A percentile compares a stretch with the other conserved stretches of the same genome.
Evolutionary conservation across 1,140 invertebrate species (phyloP).

Genomic region (Zaprionus gabonicus): DNA sequence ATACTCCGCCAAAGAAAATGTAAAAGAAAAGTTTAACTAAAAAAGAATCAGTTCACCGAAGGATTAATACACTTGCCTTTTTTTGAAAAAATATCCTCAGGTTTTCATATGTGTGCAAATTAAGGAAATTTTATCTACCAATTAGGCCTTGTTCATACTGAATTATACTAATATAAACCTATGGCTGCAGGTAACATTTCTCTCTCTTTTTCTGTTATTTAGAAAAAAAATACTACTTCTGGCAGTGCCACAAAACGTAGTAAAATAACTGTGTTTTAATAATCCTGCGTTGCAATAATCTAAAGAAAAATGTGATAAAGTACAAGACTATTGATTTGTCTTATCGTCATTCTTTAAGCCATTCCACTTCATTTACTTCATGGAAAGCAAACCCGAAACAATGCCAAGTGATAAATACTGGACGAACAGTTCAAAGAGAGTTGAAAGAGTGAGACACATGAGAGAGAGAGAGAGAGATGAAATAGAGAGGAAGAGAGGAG

Average conservation of each 20-base stretch:
- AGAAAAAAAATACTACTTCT: conserved; percentile 41
- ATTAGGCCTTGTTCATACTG: no score
- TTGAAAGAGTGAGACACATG: background rate
- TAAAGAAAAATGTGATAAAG: conserved; percentile 22
- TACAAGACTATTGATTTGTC: conserved; percentile 59
- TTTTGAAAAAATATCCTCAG: no score
- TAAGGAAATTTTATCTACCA: no score
- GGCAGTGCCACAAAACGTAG: conserved; percentile 2
- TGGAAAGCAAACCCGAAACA: conserved; percentile 38
- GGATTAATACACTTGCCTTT: no score
- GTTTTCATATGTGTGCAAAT: no score
- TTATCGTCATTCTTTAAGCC: conserved; percentile 70
- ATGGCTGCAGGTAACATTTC: conserved; percentile 1
- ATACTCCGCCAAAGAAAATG: conserved; percentile 14
- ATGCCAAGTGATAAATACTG: conserved; percentile 49
- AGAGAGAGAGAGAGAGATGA: background rate
- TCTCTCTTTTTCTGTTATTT: conserved; percentile 12
- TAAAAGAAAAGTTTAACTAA: no score
- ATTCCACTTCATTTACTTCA: conserved; percentile 74
- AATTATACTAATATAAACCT: background rate
- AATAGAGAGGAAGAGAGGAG: background rate
- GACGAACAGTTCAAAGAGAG: conserved; percentile 6
- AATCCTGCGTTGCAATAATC: conserved; percentile 9
- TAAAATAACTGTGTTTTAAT: conserved; percentile 14
- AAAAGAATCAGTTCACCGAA: no score